A percentile compares a stretch with the other conserved stretches of the same genome.
These are phyloP conservation scores for Philereme transversata DNA, from an alignment of 2,888 invertebrate species.

Conservation along the genomic window DNA sequence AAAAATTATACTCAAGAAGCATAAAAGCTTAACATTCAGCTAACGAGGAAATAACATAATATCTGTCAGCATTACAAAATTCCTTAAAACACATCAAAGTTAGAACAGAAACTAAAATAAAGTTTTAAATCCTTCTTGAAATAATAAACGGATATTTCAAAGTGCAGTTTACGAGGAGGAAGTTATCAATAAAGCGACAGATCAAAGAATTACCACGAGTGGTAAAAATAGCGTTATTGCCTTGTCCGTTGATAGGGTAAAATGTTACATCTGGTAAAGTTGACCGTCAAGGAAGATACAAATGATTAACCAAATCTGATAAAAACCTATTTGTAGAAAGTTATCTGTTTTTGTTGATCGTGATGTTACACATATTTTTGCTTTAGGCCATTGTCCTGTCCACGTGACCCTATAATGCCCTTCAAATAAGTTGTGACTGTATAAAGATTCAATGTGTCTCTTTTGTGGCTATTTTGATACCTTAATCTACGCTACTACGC, in stretches of 20 bases:
- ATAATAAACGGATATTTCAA: conserved; percentile 27
- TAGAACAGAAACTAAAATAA: conserved; percentile 21
- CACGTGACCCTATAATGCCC: no score
- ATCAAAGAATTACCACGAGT: conserved; percentile 47
- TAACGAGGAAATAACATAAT: conserved; percentile 14
- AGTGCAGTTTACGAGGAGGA: conserved; percentile 33
- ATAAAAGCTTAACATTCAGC: conserved; percentile 6
- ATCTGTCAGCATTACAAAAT: conserved; percentile 25
- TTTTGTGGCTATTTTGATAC: not conserved
- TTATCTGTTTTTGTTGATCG: no score
- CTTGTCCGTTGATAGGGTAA: conserved; percentile 44
- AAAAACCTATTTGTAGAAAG: no score
- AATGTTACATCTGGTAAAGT: conserved; percentile 12
- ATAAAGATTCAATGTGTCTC: no score
- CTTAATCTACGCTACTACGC: not conserved
- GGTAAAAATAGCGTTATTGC: conserved; percentile 67
- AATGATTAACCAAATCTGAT: no score
- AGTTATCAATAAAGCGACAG: conserved; percentile 41
- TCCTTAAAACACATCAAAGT: conserved; percentile 30
- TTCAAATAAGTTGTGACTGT: no score
- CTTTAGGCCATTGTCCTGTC: no score
- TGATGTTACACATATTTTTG: no score
- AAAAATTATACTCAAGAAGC: conserved; percentile 15
- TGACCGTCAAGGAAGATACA: no score
- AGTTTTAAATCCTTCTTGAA: conserved; percentile 23